Conservation (phyloP, 2,113 vertebrate genomes). For the Cochlearius cochlearius region DNA sequence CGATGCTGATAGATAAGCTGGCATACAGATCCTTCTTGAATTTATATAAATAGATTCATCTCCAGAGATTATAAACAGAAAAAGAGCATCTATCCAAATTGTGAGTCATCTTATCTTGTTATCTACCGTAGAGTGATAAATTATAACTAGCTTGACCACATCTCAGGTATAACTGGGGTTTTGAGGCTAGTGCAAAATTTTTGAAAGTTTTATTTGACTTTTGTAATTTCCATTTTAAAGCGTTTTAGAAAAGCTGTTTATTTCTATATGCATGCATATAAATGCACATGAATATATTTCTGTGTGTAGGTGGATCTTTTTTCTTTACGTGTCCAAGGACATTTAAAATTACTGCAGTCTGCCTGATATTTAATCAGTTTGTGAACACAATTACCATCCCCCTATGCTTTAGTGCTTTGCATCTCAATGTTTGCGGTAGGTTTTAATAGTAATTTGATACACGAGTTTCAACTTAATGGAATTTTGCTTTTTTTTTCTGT, state of each 20-base stretch:
- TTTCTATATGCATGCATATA: background rate
- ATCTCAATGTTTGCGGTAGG: background rate
- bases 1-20: background rate
- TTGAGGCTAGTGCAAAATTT: background rate
- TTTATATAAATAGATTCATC: background rate
- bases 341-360: background rate
- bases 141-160: background rate
- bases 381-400: background rate
- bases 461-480: background rate
- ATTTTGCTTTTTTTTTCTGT: background rate
- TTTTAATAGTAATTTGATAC: background rate
- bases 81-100: background rate
- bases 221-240: background rate
- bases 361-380: background rate
- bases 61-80: background rate
- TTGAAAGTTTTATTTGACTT: background rate
- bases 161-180: background rate
- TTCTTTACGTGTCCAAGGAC: background rate
- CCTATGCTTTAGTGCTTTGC: background rate
- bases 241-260: background rate
- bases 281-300: background rate
- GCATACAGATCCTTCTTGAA: background rate
- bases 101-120: background rate
- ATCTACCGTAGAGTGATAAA: background rate
- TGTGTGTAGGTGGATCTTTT: background rate